Conservation (phyloP, 2,113 vertebrate genomes). For the Ceratotherium simum region DNA sequence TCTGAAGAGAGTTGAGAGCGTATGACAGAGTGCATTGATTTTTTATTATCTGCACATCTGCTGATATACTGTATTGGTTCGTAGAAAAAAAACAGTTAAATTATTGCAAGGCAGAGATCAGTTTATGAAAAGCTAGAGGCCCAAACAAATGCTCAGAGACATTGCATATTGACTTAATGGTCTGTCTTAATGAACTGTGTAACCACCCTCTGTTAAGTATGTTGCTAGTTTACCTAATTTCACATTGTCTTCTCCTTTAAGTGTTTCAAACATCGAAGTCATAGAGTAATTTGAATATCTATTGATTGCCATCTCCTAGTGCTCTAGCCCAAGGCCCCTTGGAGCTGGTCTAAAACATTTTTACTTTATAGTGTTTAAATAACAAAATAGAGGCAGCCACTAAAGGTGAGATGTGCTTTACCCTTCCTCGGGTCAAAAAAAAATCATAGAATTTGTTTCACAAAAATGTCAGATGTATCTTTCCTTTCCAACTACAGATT, state of each 20-base stretch:
- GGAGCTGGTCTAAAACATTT: not conserved
- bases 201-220: conserved; percentile 34
- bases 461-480: conserved; percentile 19
- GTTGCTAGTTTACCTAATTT: conserved; percentile 56
- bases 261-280: conserved; percentile 57
- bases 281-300: conserved; percentile 39
- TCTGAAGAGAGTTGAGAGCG: not conserved
- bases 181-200: conserved; percentile 56
- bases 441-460: not conserved
- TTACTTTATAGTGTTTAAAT: conserved; percentile 20
- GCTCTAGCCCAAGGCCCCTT: not conserved
- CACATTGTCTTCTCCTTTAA: conserved; percentile 58
- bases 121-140: conserved; percentile 58
- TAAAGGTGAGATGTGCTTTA: not conserved
- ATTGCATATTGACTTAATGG: conserved; percentile 18
- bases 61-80: conserved; percentile 20
- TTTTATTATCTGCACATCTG: conserved; percentile 40
- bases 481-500: not conserved
- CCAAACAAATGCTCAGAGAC: not conserved
- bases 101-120: conserved; percentile 52
- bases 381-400: not conserved
- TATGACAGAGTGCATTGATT: not conserved
- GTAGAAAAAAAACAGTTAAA: conserved; percentile 15
- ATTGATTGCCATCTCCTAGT: conserved; percentile 38
- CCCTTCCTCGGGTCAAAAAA: not conserved